These are phyloP conservation scores for Meriones unguiculatus DNA, from an alignment of 2,113 vertebrate species.

Conservation along the genomic window DNA sequence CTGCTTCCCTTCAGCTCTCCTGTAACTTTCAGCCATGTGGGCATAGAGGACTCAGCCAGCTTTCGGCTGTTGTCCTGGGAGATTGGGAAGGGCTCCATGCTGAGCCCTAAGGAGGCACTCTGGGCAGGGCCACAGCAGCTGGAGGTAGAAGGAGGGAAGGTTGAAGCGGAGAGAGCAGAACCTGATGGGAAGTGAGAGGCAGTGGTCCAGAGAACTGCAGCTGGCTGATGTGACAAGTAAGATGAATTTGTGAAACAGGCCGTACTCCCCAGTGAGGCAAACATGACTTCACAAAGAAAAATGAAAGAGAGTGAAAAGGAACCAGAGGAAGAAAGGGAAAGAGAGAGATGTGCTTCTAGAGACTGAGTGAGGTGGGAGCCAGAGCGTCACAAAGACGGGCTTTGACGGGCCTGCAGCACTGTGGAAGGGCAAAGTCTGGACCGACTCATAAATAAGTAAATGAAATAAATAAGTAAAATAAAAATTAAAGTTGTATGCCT, in stretches of 20 bases:
- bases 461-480: background rate
- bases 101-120: background rate
- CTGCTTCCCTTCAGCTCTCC: background rate
- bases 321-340: background rate
- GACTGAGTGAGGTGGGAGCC: background rate
- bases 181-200: background rate
- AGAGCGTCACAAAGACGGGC: background rate
- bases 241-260: constrained; percentile 48
- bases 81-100: background rate
- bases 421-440: background rate
- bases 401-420: background rate
- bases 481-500: background rate
- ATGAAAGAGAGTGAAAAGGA: background rate
- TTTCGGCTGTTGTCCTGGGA: background rate
- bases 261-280: background rate
- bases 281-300: constrained; percentile 27
- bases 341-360: background rate
- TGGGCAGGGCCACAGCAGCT: background rate
- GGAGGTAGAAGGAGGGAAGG: background rate
- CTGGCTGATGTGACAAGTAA: constrained; percentile 51
- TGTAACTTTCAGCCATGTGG: background rate
- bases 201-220: background rate
- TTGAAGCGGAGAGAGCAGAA: background rate
- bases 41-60: background rate
- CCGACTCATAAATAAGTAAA: background rate